Evolutionary conservation across 2,888 invertebrate genomes (phyloP), one percentile per base, ranked within the genome.

Genomic region (Luffia ferchaultella): DNA sequence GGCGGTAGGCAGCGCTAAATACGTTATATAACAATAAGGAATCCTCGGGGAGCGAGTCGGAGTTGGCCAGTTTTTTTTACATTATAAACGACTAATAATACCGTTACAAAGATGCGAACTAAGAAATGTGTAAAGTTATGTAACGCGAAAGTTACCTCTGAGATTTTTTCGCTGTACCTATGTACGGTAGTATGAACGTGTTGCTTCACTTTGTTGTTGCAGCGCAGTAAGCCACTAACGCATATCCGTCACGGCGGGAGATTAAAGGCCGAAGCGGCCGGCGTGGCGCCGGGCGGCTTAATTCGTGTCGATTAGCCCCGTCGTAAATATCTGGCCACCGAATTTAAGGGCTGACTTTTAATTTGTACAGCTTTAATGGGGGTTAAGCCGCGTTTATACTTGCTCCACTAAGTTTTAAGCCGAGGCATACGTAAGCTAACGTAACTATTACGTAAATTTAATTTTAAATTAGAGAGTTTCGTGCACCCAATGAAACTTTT

Each of bases 291-390:
- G 45, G 30, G 60, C 62, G 65, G 67, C 68, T 73, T 74, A 73
- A 67, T 68, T 70, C 71, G 62, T 41, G 68, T 70, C 73, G 73
- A 74, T 75, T 76, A 78, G 74, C 71, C 74, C 67, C 65, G 67
- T 76, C 68, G 77, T 82, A 82, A 80, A 82, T 80, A 79, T 78
- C 70, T 72, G 74, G 70, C 68, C 67, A 68, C 67, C 70, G 74
- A 73, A 76, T 77, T 78, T 73, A 74, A 69, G 67, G 77, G 79
- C 79, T 77, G 73, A 69, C 71, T 70, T 69, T 70, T 69, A 76
- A 73, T 73, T 68, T 76, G 74, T 72, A 67, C 64, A 65, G 62
- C 65, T 64, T 65, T 79, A 76, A 80, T 69, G 72, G 72, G 73
- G 78, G 78, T 77, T 68, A 68, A 68, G 60, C 62, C 67, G 64